A percentile compares a stretch with the other conserved stretches of the same genome.
Evolutionary conservation across 1,140 invertebrate species (phyloP).

Genomic region (Drosophila novamexicana): DNA sequence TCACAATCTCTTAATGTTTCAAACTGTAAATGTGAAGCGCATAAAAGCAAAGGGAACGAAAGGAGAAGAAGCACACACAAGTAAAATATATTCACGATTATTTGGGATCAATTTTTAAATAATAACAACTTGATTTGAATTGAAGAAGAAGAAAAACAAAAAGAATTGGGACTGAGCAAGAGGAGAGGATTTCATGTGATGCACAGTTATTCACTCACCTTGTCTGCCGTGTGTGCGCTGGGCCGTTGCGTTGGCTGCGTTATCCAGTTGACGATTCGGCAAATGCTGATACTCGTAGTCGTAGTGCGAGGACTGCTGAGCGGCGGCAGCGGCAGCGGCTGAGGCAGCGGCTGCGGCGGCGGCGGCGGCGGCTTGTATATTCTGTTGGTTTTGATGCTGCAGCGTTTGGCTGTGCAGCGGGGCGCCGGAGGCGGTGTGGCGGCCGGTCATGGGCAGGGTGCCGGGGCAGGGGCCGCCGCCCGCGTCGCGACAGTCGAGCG

Average conservation of each 20-base stretch:
- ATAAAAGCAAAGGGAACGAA: no score
- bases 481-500: constrained; percentile 80
- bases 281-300: constrained; percentile 79
- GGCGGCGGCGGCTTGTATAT: constrained; percentile 70
- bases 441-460: constrained; percentile 65
- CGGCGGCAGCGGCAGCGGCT: constrained; percentile 39
- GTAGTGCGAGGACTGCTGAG: constrained; percentile 68
- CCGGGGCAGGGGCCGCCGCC: constrained; percentile 62
- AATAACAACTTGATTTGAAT: no score
- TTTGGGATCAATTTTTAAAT: no score
- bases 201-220: constrained; percentile 52
- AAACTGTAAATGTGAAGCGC: no score
- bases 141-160: no score
- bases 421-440: constrained; percentile 38
- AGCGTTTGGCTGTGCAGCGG: constrained; percentile 71
- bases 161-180: no score
- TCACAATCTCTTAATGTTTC: no score
- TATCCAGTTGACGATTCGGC: constrained; percentile 76
- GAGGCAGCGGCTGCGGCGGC: constrained; percentile 37
- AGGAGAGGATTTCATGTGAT: no score
- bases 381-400: constrained; percentile 83
- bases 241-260: constrained; percentile 62
- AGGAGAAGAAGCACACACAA: no score
- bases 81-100: no score
- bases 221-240: constrained; percentile 83